Percentiles rank a stretch among this genome's conserved stretches.
These are phyloP conservation scores for Discoglossus pictus DNA, from an alignment of 2,797 vertebrate species.

Conservation along the genomic window DNA sequence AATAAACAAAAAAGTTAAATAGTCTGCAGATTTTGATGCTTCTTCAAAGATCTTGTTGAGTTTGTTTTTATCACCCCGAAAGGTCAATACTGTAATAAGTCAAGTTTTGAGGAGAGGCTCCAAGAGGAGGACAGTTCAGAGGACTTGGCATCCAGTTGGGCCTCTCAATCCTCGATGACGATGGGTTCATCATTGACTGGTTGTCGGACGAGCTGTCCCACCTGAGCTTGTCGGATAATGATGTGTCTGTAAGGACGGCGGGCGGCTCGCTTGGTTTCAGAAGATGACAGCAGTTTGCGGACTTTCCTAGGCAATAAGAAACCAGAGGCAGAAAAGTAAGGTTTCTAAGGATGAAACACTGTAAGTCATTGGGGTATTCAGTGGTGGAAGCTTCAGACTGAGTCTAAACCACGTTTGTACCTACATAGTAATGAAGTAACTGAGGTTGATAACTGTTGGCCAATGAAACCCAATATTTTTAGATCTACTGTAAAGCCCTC, in stretches of 20 bases:
- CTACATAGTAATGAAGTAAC: no score
- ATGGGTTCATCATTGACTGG: constrained; percentile 78
- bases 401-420: no score
- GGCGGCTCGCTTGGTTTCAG: constrained; percentile 77
- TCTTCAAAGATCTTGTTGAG: constrained; percentile 65
- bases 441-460: no score
- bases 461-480: no score
- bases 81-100: constrained; percentile 56
- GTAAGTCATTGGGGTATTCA: no score
- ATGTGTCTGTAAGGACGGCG: constrained; percentile 71
- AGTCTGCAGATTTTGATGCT: constrained; percentile 68
- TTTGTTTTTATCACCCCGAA: constrained; percentile 11
- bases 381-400: no score
- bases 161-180: constrained; percentile 72
- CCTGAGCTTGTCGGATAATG: constrained; percentile 73
- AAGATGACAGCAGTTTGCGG: constrained; percentile 79
- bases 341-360: no score
- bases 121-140: not conserved
- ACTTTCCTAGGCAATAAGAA: constrained; percentile 63
- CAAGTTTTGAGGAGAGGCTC: constrained; percentile 54
- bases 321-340: not conserved
- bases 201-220: constrained; percentile 68
- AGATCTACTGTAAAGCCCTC: no score
- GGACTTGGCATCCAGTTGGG: constrained; percentile 10
- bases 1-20: constrained; percentile 33